phyloP scores from a whole-genome alignment of 2,113 vertebrate species.

The Chloropsis hardwickii region DNA sequence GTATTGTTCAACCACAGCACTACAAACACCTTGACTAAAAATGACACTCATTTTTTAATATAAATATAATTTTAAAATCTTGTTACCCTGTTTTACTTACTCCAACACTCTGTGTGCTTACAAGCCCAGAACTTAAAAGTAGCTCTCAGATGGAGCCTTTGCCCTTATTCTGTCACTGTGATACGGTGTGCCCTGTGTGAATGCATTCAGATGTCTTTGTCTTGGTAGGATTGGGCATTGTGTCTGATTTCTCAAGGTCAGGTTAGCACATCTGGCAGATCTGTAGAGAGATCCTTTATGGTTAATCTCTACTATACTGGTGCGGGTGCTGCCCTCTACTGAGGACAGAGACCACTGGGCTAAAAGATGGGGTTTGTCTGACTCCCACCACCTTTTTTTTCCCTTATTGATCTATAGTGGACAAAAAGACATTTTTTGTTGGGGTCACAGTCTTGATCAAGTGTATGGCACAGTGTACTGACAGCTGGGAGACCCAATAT shows the following conservation, averaged over 20 bases:
- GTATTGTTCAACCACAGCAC: neutral
- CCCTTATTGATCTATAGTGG: neutral
- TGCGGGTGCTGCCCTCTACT: neutral
- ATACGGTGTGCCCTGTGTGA: neutral
- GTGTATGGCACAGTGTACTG: neutral
- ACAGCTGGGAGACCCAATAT: neutral
- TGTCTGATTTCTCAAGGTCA: neutral
- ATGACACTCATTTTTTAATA: neutral
- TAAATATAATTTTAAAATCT: neutral
- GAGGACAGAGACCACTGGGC: neutral
- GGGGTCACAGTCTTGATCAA: neutral
- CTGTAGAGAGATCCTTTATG: neutral
- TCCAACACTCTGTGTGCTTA: neutral
- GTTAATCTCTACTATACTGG: neutral
- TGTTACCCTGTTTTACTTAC: neutral
- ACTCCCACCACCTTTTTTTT: neutral
- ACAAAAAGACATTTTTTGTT: neutral
- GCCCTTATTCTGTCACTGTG: neutral
- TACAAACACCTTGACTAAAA: neutral
- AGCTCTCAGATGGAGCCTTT: accelerated
- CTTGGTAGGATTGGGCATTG: neutral
- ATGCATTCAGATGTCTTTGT: neutral
- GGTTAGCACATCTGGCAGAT: neutral
- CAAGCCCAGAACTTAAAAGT: neutral
- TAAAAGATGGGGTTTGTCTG: neutral